Evolutionary conservation across 2,797 vertebrate species (phyloP).

Genomic region (Phataginus tricuspis): DNA sequence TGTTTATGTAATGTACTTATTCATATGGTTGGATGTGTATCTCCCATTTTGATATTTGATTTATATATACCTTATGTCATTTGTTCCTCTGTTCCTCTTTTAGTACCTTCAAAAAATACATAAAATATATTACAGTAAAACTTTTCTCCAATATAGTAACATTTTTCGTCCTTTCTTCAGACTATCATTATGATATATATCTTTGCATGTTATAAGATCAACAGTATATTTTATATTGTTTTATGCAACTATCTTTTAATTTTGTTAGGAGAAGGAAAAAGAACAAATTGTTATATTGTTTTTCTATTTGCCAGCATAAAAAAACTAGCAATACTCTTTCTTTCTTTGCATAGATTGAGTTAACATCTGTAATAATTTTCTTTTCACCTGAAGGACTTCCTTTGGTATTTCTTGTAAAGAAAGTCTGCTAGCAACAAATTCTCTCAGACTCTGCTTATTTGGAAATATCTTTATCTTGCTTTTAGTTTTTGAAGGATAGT

Average conservation of each 20-base stretch:
- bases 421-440: not conserved
- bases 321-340: not conserved
- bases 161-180: not conserved
- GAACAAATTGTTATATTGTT: not conserved
- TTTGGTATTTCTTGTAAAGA: not conserved
- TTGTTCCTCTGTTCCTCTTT: not conserved
- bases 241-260: not conserved
- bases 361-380: not conserved
- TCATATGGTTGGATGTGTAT: not conserved
- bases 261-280: not conserved
- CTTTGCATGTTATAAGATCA: not conserved
- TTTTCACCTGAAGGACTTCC: not conserved
- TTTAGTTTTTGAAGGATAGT: not conserved
- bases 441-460: not conserved
- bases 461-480: not conserved
- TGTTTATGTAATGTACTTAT: not conserved
- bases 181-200: not conserved
- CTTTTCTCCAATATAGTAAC: not conserved
- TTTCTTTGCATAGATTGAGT: not conserved
- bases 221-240: not conserved
- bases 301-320: not conserved
- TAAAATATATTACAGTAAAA: not conserved
- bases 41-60: not conserved
- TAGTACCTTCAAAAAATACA: not conserved
- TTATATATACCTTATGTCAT: not conserved